Evolutionary conservation across 2,797 vertebrate genomes (phyloP).

Genomic region (Rhinogobio ventralis): DNA sequence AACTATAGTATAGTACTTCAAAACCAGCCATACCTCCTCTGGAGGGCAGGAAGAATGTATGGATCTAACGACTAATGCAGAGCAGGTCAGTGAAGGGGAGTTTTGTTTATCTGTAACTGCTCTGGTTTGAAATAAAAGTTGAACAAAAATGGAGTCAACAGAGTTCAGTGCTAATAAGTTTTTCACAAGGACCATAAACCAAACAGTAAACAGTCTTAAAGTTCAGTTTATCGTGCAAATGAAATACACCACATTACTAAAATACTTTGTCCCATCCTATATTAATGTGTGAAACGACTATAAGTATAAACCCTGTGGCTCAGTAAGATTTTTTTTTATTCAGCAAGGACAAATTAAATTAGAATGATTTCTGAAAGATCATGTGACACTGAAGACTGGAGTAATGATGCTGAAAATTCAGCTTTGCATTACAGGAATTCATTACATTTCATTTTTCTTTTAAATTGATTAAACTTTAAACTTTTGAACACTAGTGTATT

Average conservation of each 20-base stretch:
- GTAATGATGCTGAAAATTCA: background rate
- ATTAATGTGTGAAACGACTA: background rate
- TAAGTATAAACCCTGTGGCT: background rate
- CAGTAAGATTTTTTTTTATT: background rate
- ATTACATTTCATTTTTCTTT: background rate
- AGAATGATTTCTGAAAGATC: too few relatives aligned
- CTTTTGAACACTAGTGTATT: background rate
- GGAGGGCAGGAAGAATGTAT: background rate
- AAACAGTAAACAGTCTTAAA: background rate
- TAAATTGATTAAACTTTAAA: background rate
- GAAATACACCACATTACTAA: background rate
- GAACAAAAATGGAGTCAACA: background rate
- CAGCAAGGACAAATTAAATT: background rate
- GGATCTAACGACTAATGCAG: slow-evolving; percentile 11
- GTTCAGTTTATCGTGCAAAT: background rate
- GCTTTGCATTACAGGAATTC: background rate
- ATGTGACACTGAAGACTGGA: background rate
- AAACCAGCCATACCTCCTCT: background rate
- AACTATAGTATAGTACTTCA: background rate
- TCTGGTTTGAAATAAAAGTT: background rate
- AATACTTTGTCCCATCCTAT: background rate
- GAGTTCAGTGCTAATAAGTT: background rate
- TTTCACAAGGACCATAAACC: background rate
- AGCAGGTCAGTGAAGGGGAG: background rate
- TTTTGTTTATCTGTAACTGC: background rate